Base-by-base conservation (phyloP, 2,888 invertebrate species). In the Acleris sparsana region DNA sequence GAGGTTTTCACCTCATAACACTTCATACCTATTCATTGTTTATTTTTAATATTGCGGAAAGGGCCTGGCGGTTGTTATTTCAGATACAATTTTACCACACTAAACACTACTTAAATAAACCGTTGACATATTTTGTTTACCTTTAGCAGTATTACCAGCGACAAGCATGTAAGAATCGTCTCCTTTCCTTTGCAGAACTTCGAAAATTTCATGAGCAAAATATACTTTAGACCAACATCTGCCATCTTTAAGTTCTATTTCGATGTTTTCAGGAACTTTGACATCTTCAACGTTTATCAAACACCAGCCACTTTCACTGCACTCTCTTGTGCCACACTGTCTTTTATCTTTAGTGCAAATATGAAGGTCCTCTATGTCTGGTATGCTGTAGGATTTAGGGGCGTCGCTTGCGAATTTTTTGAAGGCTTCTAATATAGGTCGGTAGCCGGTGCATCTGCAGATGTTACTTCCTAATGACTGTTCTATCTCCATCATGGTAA, bases 401-500 rank as follows among this genome's bases (percentile, higher is more conserved):
- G 93, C 93, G 73, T 95, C 95, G 4, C 77, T 85, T 0, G 95
- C 95, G 71, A 96, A 94, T 1, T 94, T 94, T 79, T 96, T 96
- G 84, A 96, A 96, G 1, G 96, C 94, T 75, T 96, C 96, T 51
- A 96, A 80, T 59, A 97, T 96, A 0, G 96, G 94, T 11, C 96
- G 90, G 77, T 96, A 96, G 0, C 96, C 96, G 0, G 96, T 96
- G 79, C 96, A 96, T 48, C 96, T 93, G 72, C 96, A 96, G 43
- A 96, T 94, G 72, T 96, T 96, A 53, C 96, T 94, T 2, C 95
- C 96, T 70, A 96, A 95, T 0, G 95, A 93, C 72, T 95, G 94
- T 79, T 96, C 96, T 22, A 96, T 92, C 72, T 95, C 94, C 44
- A 94, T 87, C 93, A 94, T 94, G 5, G 94, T 94, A 44, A 94